Base-by-base conservation (phyloP, 2,888 invertebrate genomes). In the Neoscelio sp. region DNA sequence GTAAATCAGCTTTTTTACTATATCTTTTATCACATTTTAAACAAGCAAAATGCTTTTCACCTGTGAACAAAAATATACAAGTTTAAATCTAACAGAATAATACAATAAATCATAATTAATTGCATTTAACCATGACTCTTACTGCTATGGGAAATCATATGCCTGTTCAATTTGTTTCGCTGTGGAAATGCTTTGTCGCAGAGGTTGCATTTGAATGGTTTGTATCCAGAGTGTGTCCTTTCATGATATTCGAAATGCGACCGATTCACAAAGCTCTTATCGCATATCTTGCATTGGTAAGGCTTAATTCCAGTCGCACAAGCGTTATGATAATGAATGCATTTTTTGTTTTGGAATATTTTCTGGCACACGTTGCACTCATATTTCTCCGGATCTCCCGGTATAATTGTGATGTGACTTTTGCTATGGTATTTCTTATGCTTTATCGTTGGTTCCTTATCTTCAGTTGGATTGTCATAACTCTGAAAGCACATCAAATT, bases 241-340 rank as follows among this genome's bases (percentile, higher is more conserved):
- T 93, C 92, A 83, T 96, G 96, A 81, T 95, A 94, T 85, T 95
- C 94, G 80, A 93, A 93, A 88, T 96, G 96, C 0, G 95, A 94
- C 64, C 93, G 93, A 2, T 94, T 93, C 1, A 94, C 93, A 87
- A 96, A 96, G 20, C 84, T 87, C 40, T 84, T 85, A 7, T 89
- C 89, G 78, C 93, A 93, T 12, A 90, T 82, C 2, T 89, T 88
- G 84, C 93, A 93, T 76, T 90, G 89, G 77, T 91, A 92, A 0
- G 93, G 92, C 81, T 91, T 92, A 13, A 90, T 80, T n/a, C 89
- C 89, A 0, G 89, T 89, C 10, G 87, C 71, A 52, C 89, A 89
- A 1, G 85, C 84, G 73, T 89, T 87, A 26, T 89, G 89, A 75
- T 89, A 89, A 46, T 87, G 85, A 54, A 86, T 85, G 23, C 84